phyloP scores from a whole-genome alignment of 2,797 vertebrate genomes.

The Leptodactylus fallax region DNA sequence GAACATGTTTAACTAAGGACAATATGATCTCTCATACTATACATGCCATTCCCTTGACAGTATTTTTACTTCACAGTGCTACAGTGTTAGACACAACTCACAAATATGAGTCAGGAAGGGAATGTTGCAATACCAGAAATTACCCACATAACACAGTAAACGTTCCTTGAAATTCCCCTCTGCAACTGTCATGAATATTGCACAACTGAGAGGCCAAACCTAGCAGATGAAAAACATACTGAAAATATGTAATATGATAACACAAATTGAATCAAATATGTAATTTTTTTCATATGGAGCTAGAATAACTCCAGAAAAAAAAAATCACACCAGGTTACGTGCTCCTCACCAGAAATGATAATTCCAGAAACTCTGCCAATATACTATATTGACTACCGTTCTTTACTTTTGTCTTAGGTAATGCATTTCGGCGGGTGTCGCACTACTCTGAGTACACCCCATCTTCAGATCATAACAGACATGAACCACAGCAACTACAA shows the following conservation, averaged over 20 bases:
- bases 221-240: conserved; percentile 20
- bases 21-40: not conserved
- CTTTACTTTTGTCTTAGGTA: too few relatives aligned
- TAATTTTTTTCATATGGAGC: too few relatives aligned
- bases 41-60: conserved; percentile 1
- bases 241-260: not conserved
- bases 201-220: conserved; percentile 5
- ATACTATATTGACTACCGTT: too few relatives aligned
- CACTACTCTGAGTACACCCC: too few relatives aligned
- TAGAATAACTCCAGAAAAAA: too few relatives aligned
- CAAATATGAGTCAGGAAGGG: not conserved
- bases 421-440: too few relatives aligned
- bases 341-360: too few relatives aligned
- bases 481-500: too few relatives aligned
- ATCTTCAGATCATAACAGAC: too few relatives aligned
- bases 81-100: not conserved
- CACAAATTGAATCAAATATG: not conserved
- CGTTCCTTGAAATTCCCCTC: conserved; percentile 52
- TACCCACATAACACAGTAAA: conserved; percentile 33
- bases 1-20: too few relatives aligned
- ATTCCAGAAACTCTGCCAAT: too few relatives aligned
- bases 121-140: conserved; percentile 60
- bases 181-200: conserved; percentile 28
- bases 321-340: too few relatives aligned
- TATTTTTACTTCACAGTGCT: not conserved